These are phyloP conservation scores for Cladopsammia gracilis DNA, from an alignment of 64 coral and sea anemone genomes.

Conservation along the genomic window DNA sequence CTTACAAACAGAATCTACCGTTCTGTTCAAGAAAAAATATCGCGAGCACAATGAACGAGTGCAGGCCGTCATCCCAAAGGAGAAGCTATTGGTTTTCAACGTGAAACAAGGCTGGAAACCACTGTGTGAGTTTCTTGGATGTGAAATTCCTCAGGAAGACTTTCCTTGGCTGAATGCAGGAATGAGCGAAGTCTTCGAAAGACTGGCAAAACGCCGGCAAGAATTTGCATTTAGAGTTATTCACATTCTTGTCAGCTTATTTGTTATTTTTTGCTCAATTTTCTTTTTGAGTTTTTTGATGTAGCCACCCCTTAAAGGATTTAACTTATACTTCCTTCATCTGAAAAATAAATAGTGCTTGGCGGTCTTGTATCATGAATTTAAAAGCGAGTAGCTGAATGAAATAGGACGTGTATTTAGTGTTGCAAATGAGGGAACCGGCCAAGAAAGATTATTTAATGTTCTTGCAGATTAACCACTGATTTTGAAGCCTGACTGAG, in stretches of 20 bases:
- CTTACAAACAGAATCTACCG: background rate
- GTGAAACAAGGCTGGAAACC: conserved; percentile 1
- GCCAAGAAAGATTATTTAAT: no score
- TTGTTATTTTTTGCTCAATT: background rate
- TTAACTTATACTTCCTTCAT: no score
- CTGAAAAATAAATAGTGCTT: no score
- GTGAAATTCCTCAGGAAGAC: background rate
- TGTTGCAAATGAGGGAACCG: no score
- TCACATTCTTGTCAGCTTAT: background rate
- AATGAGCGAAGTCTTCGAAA: background rate
- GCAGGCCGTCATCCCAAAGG: background rate
- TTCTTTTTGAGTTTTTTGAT: background rate
- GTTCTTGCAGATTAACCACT: no score
- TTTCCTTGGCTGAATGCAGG: conserved; percentile 3
- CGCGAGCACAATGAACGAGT: conserved; percentile 28
- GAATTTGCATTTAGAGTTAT: background rate
- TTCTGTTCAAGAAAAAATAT: conserved; percentile 23
- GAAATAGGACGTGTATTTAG: no score
- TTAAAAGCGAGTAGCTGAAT: no score
- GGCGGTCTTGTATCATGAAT: no score
- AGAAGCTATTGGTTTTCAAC: background rate
- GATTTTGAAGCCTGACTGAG: no score
- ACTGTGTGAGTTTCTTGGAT: background rate
- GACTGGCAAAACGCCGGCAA: background rate
- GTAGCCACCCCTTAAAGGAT: no score